phyloP scores from a whole-genome alignment of 2,113 vertebrate genomes.

The Chelonoidis abingdonii region DNA sequence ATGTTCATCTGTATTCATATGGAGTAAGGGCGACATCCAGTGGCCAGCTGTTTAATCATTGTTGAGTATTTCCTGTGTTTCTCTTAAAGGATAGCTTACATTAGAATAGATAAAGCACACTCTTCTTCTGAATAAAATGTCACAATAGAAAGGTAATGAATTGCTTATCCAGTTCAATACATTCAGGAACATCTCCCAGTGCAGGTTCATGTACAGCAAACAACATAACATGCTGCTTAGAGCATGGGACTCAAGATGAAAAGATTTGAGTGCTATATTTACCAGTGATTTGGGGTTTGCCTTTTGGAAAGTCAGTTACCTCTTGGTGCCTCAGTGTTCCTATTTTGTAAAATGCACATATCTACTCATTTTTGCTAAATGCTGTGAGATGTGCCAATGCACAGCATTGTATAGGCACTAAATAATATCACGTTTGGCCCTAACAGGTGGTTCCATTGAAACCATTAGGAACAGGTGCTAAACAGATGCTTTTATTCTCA shows the following conservation, averaged over 20 bases:
- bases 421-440: background rate
- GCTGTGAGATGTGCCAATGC: background rate
- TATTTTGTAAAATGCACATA: background rate
- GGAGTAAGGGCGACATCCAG: slow-evolving; percentile 19
- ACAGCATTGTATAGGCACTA: background rate
- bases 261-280: background rate
- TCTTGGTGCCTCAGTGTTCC: background rate
- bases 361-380: background rate
- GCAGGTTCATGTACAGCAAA: rapidly evolving
- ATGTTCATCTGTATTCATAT: background rate
- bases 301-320: background rate
- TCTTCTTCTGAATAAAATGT: background rate
- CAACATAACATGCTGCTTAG: background rate
- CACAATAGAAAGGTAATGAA: rapidly evolving
- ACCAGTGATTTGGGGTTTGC: background rate
- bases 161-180: background rate
- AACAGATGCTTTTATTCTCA: background rate
- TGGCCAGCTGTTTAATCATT: background rate
- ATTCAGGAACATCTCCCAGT: background rate
- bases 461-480: background rate
- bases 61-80: background rate
- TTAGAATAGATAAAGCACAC: rapidly evolving
- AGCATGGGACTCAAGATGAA: background rate
- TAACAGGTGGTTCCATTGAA: background rate
- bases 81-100: rapidly evolving